Base-by-base conservation (phyloP, 37 sponge, comb jelly and placozoan species). In the Eunapius fragilis region DNA sequence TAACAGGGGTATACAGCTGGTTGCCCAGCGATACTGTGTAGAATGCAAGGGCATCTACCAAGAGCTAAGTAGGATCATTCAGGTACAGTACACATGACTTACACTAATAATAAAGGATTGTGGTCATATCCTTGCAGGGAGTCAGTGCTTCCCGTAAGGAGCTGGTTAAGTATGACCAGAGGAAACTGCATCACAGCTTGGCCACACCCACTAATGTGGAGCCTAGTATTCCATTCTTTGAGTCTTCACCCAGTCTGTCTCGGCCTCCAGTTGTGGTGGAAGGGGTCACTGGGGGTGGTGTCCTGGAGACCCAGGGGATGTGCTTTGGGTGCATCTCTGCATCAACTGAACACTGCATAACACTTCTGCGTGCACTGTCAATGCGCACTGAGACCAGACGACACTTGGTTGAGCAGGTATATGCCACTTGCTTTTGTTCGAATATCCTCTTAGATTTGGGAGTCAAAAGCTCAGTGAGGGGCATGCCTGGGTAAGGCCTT, bases 301-400 rank as follows among this genome's bases (percentile, higher is more conserved):
- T 25, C 30, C 25, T 69, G 33, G 41, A 24, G 69, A 27, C 31
- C 36, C 82, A 90, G 74, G 82, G 83, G 26, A 72, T 77, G 48
- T 96, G 96, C 75, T 96, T 88, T 76, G 92, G 96, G 30, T 96
- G 96, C 80, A 74, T 88, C 37, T 91, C 94, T 31, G 89, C 96
- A 5, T 84, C 96, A 0, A 84, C 85, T 1, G 96, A 94, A 28
- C 92, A 96, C 68, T 96, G 96, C 72, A 88, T 96, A 77, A 92
- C 92, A 0, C 68, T 96, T 27, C 89, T 96, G 69, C 91, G 83
- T 77, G 96, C 96, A 17, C 89, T 93, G 31, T 83, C 96, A 37
- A 58, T 85, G 71, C 47, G 33, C 28, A 41, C 89, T 3, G 80
- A 87, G 58, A 93, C 88, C 0, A 58, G 94, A 23, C 47, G 37